These are phyloP conservation scores for Cataglyphis albicans DNA, from an alignment of 2,888 invertebrate genomes.

Conservation along the genomic window DNA sequence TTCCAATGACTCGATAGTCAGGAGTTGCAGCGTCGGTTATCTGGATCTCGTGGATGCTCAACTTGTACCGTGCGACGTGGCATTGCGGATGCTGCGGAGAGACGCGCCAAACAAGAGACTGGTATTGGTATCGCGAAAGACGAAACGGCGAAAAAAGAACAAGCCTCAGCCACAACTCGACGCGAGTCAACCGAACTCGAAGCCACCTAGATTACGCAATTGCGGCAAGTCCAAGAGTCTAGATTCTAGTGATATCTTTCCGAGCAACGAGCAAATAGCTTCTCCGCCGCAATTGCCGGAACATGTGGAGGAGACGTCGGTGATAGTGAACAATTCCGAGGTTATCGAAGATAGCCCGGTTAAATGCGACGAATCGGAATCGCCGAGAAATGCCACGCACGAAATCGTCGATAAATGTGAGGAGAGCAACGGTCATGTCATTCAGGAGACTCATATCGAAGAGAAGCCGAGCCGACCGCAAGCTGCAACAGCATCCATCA, in stretches of 20 bases:
- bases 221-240: slow-evolving; percentile 94
- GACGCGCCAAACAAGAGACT: slow-evolving; percentile 92
- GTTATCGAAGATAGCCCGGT: background rate
- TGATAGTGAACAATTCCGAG: slow-evolving; percentile 43
- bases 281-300: slow-evolving; percentile 79
- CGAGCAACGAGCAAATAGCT: slow-evolving; percentile 86
- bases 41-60: slow-evolving; percentile 93
- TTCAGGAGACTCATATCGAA: background rate
- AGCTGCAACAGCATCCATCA: slow-evolving; percentile 77
- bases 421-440: slow-evolving; percentile 37
- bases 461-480: slow-evolving; percentile 61
- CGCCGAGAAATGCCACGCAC: background rate
- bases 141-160: slow-evolving; percentile 86
- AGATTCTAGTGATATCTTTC: slow-evolving; percentile 93
- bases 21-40: slow-evolving; percentile 96
- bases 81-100: slow-evolving; percentile 90
- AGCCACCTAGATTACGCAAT: slow-evolving; percentile 88
- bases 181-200: slow-evolving; percentile 79
- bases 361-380: slow-evolving; percentile 13
- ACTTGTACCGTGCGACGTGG: slow-evolving; percentile 91
- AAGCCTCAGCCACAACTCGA: slow-evolving; percentile 80
- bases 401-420: slow-evolving; percentile 3
- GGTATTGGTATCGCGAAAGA: slow-evolving; percentile 91
- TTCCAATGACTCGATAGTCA: slow-evolving; percentile 90
- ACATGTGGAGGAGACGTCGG: slow-evolving; percentile 78